These are phyloP conservation scores for Cassiopea xamachana DNA, from an alignment of 30 jellyfish, hydroid and myxozoan species.

Conservation along the genomic window DNA sequence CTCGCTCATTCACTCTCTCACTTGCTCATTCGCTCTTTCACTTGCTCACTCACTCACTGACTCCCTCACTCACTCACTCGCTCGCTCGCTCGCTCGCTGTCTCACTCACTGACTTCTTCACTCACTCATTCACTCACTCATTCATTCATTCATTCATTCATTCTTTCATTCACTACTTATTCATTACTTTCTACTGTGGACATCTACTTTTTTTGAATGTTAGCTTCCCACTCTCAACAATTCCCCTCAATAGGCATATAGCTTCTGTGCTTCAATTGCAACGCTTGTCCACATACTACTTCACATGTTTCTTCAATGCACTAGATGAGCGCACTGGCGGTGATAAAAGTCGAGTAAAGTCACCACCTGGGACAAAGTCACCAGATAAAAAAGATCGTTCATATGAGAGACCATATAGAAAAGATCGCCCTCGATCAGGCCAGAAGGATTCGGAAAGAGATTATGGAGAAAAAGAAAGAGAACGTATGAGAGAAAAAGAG, in stretches of 20 bases:
- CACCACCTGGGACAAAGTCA: conserved; percentile 50
- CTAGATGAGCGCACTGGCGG: conserved; percentile 44
- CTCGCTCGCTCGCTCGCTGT: not conserved
- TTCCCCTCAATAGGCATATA: not conserved
- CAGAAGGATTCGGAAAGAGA: conserved; percentile 40
- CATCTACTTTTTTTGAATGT: not conserved
- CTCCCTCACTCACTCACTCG: not conserved
- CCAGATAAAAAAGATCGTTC: conserved; percentile 64
- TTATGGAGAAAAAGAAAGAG: conserved; percentile 15
- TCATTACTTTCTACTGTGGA: not conserved
- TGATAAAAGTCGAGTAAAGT: conserved; percentile 50
- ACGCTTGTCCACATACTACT: too few species aligned
- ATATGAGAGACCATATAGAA: conserved; percentile 25
- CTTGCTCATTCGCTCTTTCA: not conserved
- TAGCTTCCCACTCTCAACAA: not conserved
- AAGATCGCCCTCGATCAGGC: conserved; percentile 55
- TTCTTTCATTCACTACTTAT: not conserved
- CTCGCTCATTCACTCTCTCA: not conserved
- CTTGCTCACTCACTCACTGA: not conserved
- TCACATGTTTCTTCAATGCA: not conserved
- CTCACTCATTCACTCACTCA: not conserved
- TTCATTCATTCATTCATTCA: not conserved
- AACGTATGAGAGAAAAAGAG: conserved; percentile 31
- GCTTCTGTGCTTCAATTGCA: too few species aligned
- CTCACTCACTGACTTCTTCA: not conserved